Evolutionary conservation across 2,888 invertebrate genomes (phyloP).

Genomic region (Linhomoeus sp.): DNA sequence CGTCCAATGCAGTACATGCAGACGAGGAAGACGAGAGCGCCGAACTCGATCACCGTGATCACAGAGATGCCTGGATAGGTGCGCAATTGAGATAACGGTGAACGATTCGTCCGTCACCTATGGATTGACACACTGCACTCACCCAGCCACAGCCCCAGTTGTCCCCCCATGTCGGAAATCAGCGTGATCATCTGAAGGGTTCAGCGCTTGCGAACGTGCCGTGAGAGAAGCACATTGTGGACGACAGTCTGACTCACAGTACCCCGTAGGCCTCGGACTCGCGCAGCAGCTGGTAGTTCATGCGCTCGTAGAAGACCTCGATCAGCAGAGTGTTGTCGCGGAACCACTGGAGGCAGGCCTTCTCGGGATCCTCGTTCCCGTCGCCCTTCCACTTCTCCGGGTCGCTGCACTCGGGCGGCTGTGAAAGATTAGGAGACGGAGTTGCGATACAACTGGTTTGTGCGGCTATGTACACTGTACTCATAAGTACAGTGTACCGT

Average conservation of each 20-base stretch:
- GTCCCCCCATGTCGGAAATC: conserved; percentile 30
- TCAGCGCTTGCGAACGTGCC: too few relatives aligned
- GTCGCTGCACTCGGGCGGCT: conserved; percentile 18
- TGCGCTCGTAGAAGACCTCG: conserved; percentile 28
- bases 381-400: not conserved
- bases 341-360: conserved; percentile 12
- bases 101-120: too few relatives aligned
- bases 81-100: too few relatives aligned
- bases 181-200: conserved; percentile 29
- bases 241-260: conserved; percentile 11
- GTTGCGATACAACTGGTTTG: too few relatives aligned
- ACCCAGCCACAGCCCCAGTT: conserved; percentile 29
- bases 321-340: conserved; percentile 26
- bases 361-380: not conserved
- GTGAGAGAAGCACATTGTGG: too few relatives aligned
- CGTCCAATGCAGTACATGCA: not conserved
- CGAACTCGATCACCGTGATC: conserved; percentile 23
- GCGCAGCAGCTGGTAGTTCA: conserved; percentile 24
- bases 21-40: conserved; percentile 6
- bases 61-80: conserved; percentile 24
- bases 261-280: conserved; percentile 16
- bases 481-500: too few relatives aligned
- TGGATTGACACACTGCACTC: too few relatives aligned
- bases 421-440: too few relatives aligned
- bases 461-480: too few relatives aligned